Percentiles rank a stretch among this genome's conserved stretches.
Evolutionary conservation across 2,797 vertebrate genomes (phyloP).

Genomic region (Phataginus tricuspis): DNA sequence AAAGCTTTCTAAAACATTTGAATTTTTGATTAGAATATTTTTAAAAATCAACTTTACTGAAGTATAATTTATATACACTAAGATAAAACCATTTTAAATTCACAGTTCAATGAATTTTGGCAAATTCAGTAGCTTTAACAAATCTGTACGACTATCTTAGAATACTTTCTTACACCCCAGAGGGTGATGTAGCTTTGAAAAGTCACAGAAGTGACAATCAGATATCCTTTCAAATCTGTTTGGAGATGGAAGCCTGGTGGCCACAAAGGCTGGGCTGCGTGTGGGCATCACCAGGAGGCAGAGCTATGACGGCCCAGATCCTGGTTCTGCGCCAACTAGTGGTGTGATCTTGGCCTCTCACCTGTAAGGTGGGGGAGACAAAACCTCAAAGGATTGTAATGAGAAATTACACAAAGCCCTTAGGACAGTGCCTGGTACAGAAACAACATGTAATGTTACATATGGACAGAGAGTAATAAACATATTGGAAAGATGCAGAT

Average conservation of each 20-base stretch:
- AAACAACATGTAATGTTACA: neutral
- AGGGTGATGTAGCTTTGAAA: neutral
- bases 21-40: neutral
- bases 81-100: neutral
- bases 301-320: neutral
- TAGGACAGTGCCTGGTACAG: neutral
- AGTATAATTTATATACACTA: neutral
- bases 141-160: neutral
- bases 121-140: neutral
- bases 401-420: neutral
- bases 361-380: neutral
- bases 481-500: neutral
- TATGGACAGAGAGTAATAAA: neutral
- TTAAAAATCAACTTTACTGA: neutral
- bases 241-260: neutral
- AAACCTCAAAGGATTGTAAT: neutral
- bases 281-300: accelerated
- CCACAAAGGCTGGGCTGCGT: neutral
- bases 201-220: neutral
- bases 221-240: neutral
- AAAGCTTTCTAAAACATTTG: neutral
- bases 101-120: neutral
- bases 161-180: neutral
- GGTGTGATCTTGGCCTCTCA: neutral
- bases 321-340: neutral